These are phyloP conservation scores for Epinephelus malabaricus DNA, from an alignment of 2,797 vertebrate species.

Conservation along the genomic window DNA sequence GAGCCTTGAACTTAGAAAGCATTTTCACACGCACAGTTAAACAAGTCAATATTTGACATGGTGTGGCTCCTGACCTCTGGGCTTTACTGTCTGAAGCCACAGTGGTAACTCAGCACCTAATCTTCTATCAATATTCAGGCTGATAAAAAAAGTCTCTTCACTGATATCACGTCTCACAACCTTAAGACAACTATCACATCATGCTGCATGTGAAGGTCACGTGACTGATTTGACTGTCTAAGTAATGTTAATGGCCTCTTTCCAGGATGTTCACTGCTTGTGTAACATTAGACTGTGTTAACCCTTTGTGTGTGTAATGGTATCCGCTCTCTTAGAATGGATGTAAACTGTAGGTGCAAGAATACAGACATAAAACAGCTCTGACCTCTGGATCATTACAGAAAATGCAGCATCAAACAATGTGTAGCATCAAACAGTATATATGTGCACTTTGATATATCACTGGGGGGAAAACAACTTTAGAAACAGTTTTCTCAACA, in stretches of 20 bases:
- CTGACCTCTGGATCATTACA: background rate
- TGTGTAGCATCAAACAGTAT: background rate
- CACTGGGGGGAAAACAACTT: background rate
- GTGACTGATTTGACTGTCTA: constrained; percentile 8
- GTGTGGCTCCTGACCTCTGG: constrained; percentile 30
- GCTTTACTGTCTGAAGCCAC: constrained; percentile 12
- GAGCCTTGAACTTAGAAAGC: constrained; percentile 42
- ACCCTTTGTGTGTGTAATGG: background rate
- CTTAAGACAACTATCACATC: background rate
- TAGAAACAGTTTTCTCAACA: no score
- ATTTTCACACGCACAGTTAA: constrained; percentile 48
- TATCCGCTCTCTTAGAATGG: background rate
- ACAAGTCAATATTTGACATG: constrained; percentile 66
- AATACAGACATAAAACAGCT: background rate
- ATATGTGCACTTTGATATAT: background rate
- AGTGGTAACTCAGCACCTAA: constrained; percentile 9
- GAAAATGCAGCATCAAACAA: background rate
- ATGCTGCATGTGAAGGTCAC: background rate
- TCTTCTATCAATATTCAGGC: background rate
- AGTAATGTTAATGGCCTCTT: constrained; percentile 1
- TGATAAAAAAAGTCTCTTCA: constrained; percentile 7
- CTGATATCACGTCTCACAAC: background rate
- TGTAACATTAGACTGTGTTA: constrained; percentile 13
- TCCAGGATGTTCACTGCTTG: constrained; percentile 23
- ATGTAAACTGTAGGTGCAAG: background rate